Conservation (phyloP, 2,113 vertebrate genomes). For the Nesoenas mayeri region DNA sequence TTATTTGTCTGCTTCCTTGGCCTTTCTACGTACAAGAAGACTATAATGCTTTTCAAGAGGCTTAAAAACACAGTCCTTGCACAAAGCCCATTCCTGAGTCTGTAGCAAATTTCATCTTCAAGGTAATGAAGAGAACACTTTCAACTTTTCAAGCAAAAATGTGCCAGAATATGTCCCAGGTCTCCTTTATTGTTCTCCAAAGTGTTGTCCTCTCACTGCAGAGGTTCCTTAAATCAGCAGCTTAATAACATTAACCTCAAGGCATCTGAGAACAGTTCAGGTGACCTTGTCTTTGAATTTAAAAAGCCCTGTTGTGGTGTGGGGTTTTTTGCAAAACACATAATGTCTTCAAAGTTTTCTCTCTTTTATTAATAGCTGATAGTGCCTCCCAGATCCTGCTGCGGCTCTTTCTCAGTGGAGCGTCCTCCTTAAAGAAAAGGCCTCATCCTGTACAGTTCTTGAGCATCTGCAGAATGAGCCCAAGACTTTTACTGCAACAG, state of each 20-base stretch:
- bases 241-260: not conserved
- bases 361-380: not conserved
- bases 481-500: not conserved
- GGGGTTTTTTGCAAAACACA: not conserved
- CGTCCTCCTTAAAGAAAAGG: not conserved
- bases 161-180: not conserved
- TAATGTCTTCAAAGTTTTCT: not conserved
- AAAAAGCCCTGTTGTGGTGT: not conserved
- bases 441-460: not conserved
- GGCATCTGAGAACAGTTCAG: not conserved
- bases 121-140: not conserved
- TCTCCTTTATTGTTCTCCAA: not conserved
- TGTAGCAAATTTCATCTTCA: not conserved
- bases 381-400: not conserved
- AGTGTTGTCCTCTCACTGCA: not conserved
- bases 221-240: not conserved
- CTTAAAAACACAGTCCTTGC: not conserved
- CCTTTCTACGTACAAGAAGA: not conserved
- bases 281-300: not conserved
- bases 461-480: not conserved
- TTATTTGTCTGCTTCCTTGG: not conserved
- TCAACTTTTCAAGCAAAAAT: not conserved
- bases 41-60: not conserved
- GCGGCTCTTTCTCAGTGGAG: not conserved
- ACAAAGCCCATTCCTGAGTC: not conserved